Evolutionary conservation across 2,888 invertebrate species (phyloP).

Genomic region (Epinotia ramella): DNA sequence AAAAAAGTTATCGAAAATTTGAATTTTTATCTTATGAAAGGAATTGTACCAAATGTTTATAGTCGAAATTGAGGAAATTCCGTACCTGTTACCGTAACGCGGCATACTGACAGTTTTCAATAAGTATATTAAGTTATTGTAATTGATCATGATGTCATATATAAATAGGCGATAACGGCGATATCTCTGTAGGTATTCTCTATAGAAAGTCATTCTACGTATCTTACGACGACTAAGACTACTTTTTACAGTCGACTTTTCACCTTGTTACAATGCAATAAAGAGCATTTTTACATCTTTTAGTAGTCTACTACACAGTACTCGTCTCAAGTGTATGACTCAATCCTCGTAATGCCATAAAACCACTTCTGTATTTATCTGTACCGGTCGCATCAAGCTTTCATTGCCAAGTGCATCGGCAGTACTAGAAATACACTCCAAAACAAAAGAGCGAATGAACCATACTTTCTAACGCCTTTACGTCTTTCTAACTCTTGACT

Average conservation of each 20-base stretch:
- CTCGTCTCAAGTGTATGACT: conserved; percentile 17
- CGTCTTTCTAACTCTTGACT: neutral
- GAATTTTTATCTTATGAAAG: too few species aligned
- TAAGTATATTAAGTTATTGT: too few species aligned
- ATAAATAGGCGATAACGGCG: too few species aligned
- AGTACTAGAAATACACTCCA: neutral
- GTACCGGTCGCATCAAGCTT: conserved; percentile 1
- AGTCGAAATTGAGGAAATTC: too few species aligned
- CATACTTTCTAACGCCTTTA: neutral
- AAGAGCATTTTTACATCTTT: too few species aligned
- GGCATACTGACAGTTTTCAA: too few species aligned
- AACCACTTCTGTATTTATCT: conserved; percentile 15
- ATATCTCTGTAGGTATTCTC: too few species aligned
- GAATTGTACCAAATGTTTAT: too few species aligned
- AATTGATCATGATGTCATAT: too few species aligned
- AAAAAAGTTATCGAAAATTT: too few species aligned
- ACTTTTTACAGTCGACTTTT: neutral
- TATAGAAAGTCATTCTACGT: conserved; percentile 14
- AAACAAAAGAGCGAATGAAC: neutral
- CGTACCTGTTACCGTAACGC: too few species aligned
- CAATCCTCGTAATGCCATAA: conserved; percentile 11
- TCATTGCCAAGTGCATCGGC: conserved; percentile 24
- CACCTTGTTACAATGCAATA: too few species aligned
- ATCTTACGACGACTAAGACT: neutral
- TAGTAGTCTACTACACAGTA: neutral